These are phyloP conservation scores for Pterostichus madidus DNA, from an alignment of 2,888 invertebrate genomes.

Conservation along the genomic window DNA sequence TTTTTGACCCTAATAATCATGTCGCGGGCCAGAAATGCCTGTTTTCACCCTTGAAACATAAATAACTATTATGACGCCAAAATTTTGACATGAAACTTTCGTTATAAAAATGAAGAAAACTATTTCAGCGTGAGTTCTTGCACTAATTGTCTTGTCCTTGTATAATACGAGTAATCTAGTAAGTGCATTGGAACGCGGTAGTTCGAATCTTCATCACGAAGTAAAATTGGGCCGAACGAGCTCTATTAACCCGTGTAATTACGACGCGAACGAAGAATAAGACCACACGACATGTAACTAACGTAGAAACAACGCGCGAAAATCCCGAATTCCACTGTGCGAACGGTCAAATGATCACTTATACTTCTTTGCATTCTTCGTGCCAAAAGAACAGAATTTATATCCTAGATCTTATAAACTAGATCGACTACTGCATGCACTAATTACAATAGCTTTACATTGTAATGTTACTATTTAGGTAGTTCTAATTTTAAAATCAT, in stretches of 20 bases:
- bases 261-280: background rate
- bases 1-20: too few relatives aligned
- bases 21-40: too few relatives aligned
- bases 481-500: too few relatives aligned
- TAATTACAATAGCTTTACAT: background rate
- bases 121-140: too few relatives aligned
- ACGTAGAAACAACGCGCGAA: background rate
- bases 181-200: constrained; percentile 31
- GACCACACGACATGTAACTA: background rate
- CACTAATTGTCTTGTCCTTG: too few relatives aligned
- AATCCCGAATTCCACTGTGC: constrained; percentile 16
- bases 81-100: too few relatives aligned
- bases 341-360: constrained; percentile 7
- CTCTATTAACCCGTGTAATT: constrained; percentile 49
- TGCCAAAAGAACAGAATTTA: constrained; percentile 34
- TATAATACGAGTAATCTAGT: too few relatives aligned
- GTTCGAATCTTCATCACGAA: constrained; percentile 12
- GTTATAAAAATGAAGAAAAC: too few relatives aligned
- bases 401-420: constrained; percentile 12
- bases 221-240: constrained; percentile 43
- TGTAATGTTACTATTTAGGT: background rate
- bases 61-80: too few relatives aligned
- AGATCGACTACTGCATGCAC: background rate
- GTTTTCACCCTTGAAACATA: too few relatives aligned
- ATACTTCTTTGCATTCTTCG: constrained; percentile 31